Base-by-base conservation (phyloP, 2,797 vertebrate genomes). In the Mus spretus region DNA sequence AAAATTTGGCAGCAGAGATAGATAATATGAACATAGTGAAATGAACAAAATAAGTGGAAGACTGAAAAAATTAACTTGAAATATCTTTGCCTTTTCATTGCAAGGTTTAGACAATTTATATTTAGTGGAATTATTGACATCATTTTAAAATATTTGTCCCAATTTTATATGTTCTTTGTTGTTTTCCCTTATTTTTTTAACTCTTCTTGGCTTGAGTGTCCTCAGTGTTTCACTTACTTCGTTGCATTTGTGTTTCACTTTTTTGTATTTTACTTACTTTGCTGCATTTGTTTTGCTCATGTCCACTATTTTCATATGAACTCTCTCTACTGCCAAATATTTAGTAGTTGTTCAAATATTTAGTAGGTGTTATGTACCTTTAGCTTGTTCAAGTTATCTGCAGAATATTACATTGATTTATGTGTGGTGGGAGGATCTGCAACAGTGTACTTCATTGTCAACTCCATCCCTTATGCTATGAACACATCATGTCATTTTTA, bases 41-140 rank as follows among this genome's bases (percentile, higher is more conserved):
- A 81, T 77, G 20, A 84, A 83, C 47, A 28, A 84, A 75, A 44
- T 61, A 89, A 85, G n/a, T 81, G 3, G 12, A 85, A 77, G 63
- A n/a, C 28, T 82, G 67, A 89, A 80, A 80, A 70, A 77, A 50
- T 6, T 55, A 85, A 17, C 53, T 12, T 90, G 84, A 83, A 74
- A 87, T 40, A 75, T 72, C 44, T 83, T 78, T 92, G 37, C 22
- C 47, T 94, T 97, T 88, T 57, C 75, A 50, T 87, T 75, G 31
- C 5, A 65, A 22, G 50, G 4, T 82, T 83, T 82, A 81, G 44
- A 81, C 24, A 82, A 65, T 44, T 79, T 96, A 59, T 1, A 82
- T 65, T 91, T 80, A 80, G 55, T 80, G 40, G 34, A 63, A 44
- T 59, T 89, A 26, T 80, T 95, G 50, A 47, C 79, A 57, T 44